Percentiles rank a stretch among this genome's conserved stretches.
phyloP scores from a whole-genome alignment of 2,888 invertebrate genomes.

The Cephus runcator region DNA sequence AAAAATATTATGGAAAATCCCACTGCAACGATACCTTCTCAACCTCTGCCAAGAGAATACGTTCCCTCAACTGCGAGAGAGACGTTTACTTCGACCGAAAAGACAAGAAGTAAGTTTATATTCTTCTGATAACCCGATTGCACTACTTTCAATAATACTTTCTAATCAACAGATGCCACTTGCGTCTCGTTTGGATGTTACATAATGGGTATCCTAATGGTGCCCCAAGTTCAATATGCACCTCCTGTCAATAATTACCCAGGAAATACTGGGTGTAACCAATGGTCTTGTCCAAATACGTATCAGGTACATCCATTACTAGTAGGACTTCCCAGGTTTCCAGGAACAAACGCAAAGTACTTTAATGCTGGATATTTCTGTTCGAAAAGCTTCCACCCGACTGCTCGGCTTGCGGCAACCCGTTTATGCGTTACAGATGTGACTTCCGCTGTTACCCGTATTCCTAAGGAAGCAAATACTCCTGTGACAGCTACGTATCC shows the following conservation, averaged over 20 bases:
- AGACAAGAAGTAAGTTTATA: neutral
- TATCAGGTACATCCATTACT: neutral
- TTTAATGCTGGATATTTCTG: neutral
- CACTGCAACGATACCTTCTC: neutral
- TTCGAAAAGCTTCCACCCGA: slow-evolving; percentile 23
- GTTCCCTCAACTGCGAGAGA: neutral
- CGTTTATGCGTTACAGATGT: slow-evolving; percentile 42
- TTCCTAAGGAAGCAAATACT: neutral
- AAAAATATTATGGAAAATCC: slow-evolving; percentile 36
- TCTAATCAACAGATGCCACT: neutral
- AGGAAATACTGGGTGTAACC: neutral
- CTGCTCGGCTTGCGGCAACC: slow-evolving; percentile 44
- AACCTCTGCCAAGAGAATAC: no score
- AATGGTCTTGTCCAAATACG: neutral
- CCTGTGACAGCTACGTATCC: neutral
- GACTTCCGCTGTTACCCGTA: slow-evolving; percentile 38
- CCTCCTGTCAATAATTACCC: neutral
- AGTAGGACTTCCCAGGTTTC: neutral
- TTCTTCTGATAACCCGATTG: neutral
- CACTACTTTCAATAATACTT: neutral
- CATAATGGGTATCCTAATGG: slow-evolving; percentile 5
- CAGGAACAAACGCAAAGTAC: neutral
- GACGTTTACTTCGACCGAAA: neutral
- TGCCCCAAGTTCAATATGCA: slow-evolving; percentile 26
- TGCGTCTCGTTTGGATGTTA: neutral